Evolutionary conservation across 2,888 invertebrate species (phyloP), one percentile per base, ranked within the genome.

Genomic region (Phaedon cochleariae): DNA sequence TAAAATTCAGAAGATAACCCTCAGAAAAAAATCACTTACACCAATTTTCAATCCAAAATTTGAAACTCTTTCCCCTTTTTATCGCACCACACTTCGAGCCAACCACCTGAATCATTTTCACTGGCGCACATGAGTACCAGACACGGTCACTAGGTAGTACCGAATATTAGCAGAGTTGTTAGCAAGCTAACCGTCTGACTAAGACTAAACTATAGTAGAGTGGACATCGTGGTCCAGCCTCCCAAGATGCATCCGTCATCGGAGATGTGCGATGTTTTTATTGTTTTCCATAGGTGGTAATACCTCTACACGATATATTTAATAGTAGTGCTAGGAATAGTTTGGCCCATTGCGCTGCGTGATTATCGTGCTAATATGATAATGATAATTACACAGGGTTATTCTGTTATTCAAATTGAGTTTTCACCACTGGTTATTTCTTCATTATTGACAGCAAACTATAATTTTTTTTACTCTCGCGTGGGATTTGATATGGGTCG

Each of bases 231-330:
- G 60, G 66, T 61, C 70, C 71, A 69, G 68, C 69, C 66, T 67
- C 67, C 62, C 67, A 65, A 64, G 69, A 66, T 68, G 60, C 52
- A 62, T 66, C 69, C 71, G 69, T 68, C 71, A 68, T 68, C 68
- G 58, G 41, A 62, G 62, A 63, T 62, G 61, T 60, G 68, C 68
- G 57, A 61, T 60, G 52, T 65, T 68, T 63, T 69, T 66, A 59
- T 67, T 69, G 65, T 65, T 67, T 65, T 63, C 59, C 65, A 67
- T 64, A 63, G 69, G 66, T 65, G 53, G 65, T 41, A n/a, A n/a
- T n/a, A 41, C 41, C 41, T 41, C 45, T 60, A 45, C 58, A 51
- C 41, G 41, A 41, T 41, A 15, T 41, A 4, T 41, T 46, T 62
- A 55, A 64, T 26, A 26, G 26, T 5, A 7, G 26, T 26, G 26